phyloP scores from a whole-genome alignment of 2,797 vertebrate species.

The Chaetophractus vellerosus region DNA sequence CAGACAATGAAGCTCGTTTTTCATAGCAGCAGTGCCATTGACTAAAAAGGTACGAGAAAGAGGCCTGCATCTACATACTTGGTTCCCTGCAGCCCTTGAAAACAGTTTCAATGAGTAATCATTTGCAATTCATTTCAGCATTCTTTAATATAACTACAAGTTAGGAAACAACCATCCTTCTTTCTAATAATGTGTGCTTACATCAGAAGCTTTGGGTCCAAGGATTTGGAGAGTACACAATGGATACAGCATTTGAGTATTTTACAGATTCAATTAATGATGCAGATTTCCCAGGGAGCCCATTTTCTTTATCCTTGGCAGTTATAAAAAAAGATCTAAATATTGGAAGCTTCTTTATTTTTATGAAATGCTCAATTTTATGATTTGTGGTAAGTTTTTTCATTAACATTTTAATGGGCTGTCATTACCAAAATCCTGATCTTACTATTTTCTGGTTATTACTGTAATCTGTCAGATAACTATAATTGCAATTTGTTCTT shows the following conservation, averaged over 20 bases:
- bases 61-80: neutral
- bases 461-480: neutral
- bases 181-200: conserved; percentile 3
- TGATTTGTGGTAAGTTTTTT: neutral
- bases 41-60: neutral
- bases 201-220: conserved; percentile 33
- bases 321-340: neutral
- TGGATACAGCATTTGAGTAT: neutral
- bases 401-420: neutral
- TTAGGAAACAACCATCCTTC: conserved; percentile 30
- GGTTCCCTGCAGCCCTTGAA: conserved; percentile 25
- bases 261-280: conserved; percentile 35
- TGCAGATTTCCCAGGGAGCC: neutral
- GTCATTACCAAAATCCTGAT: neutral
- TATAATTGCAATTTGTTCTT: neutral
- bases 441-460: neutral
- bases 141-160: conserved; percentile 43
- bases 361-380: neutral
- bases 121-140: conserved; percentile 5
- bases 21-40: neutral
- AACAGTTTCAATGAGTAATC: conserved; percentile 52
- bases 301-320: neutral
- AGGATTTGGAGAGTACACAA: conserved; percentile 3
- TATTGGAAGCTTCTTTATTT: neutral
- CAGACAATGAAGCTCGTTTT: neutral